Conservation (phyloP, 2,797 vertebrate species). For the Xenopus petersii region DNA sequence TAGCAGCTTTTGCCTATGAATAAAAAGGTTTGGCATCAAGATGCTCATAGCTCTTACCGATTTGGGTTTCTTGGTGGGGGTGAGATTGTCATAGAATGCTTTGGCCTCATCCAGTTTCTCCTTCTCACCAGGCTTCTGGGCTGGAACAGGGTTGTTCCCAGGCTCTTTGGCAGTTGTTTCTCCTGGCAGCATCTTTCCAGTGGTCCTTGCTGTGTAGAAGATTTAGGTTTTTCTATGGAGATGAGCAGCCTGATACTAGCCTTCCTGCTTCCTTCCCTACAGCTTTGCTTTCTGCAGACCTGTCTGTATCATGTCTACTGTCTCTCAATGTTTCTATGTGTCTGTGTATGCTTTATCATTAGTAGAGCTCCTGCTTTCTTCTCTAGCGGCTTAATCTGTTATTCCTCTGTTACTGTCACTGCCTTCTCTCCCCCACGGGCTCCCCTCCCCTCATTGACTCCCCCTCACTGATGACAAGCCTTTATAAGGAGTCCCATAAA, state of each 20-base stretch:
- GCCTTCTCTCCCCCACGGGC: slow-evolving; percentile 4
- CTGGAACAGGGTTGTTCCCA: slow-evolving; percentile 35
- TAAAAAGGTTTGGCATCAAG: too few relatives aligned
- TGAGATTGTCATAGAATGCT: slow-evolving; percentile 66
- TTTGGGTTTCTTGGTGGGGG: slow-evolving; percentile 79
- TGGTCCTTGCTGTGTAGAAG: not conserved
- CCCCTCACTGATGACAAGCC: slow-evolving; percentile 34
- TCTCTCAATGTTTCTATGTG: not conserved
- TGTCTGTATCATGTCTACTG: slow-evolving; percentile 20
- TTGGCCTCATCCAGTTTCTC: slow-evolving; percentile 64
- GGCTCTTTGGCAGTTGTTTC: slow-evolving; percentile 11
- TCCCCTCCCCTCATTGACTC: not conserved
- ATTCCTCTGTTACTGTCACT: slow-evolving; percentile 5
- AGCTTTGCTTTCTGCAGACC: not conserved
- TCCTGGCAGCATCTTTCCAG: slow-evolving; percentile 37
- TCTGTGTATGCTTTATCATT: not conserved
- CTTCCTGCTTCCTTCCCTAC: slow-evolving; percentile 19
- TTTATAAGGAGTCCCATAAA: slow-evolving; percentile 47
- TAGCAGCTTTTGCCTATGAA: too few relatives aligned
- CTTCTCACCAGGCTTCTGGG: slow-evolving; percentile 40
- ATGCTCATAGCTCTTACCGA: slow-evolving; percentile 70
- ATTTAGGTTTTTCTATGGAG: slow-evolving; percentile 21
- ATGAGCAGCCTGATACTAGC: slow-evolving; percentile 6
- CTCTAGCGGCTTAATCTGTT: not conserved
- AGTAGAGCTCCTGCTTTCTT: not conserved